These are phyloP conservation scores for Neodiprion fabricii DNA, from an alignment of 1,140 invertebrate species.

Conservation along the genomic window DNA sequence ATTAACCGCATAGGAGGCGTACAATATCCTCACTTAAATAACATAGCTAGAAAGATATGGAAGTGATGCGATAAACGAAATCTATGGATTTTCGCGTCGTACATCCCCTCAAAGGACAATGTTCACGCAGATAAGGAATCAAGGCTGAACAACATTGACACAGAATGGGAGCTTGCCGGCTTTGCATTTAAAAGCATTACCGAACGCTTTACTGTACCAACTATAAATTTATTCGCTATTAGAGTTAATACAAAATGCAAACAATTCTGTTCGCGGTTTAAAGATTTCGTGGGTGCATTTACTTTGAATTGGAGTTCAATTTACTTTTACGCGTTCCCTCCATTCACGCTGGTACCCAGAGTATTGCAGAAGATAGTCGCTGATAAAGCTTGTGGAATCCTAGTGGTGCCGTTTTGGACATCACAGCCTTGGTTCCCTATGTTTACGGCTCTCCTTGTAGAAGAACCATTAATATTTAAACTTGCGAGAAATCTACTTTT, in stretches of 20 bases:
- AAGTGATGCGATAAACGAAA: conserved; percentile 32
- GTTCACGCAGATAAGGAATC: conserved; percentile 33
- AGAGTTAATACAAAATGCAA: conserved; percentile 17
- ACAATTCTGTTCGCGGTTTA: conserved; percentile 33
- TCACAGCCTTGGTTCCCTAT: conserved; percentile 43
- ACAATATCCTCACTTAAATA: conserved; percentile 28
- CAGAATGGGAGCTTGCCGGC: not conserved
- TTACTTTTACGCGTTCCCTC: conserved; percentile 43
- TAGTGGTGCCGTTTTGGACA: conserved; percentile 45
- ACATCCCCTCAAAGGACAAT: conserved; percentile 34
- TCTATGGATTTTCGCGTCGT: conserved; percentile 31
- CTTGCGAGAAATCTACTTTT: conserved; percentile 25
- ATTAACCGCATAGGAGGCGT: conserved; percentile 35
- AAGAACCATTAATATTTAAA: conserved; percentile 18
- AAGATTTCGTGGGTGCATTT: conserved; percentile 40
- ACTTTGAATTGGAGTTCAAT: conserved; percentile 36
- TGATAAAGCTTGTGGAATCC: conserved; percentile 31
- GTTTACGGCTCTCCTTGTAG: conserved; percentile 20
- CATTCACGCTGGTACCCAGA: conserved; percentile 27
- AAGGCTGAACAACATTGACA: conserved; percentile 21
- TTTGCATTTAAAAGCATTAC: conserved; percentile 25
- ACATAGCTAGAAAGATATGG: conserved; percentile 29
- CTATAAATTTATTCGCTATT: conserved; percentile 35
- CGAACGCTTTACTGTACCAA: conserved; percentile 26
- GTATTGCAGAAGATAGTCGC: conserved; percentile 28